Evolutionary conservation across 1,140 invertebrate genomes (phyloP), one percentile per base, ranked within the genome.

Genomic region (Cydia fagiglandana): DNA sequence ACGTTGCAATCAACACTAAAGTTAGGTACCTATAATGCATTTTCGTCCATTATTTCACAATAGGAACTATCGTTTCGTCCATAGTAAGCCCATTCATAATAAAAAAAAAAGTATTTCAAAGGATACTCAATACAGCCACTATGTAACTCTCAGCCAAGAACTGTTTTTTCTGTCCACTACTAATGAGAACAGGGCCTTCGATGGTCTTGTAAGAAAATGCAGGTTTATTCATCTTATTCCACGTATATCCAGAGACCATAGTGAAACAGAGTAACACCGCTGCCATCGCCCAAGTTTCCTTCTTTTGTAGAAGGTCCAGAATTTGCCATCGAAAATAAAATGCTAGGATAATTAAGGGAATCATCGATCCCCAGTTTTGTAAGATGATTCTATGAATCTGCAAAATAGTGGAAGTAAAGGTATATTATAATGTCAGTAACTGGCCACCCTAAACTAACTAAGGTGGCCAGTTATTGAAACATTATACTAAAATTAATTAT

Each of bases 121-220:
- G 95, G 95, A 96, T 97, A 99, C 98, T 98, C 74, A 99, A 94
- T 84, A 97, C 93, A 93, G 99, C 97, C 13, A 99, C 96, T 84
- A 99, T 99, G 88, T 99, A 99, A 28, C 98, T 99, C 94, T 99
- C 99, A 78, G 99, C 94, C 75, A 99, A 96, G 93, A 99, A 98
- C 93, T 99, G 98, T 13, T 97, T 98, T 91, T 99, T 97, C 3
- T 97, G 97, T 53, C 97, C 97, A 15, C 96, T 96, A 88, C 98
- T 97, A 76, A 98, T 97, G 82, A 98, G 98, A 76, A 98, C 95
- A 76, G 96, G 96, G 17, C 97, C 97, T 88, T 95, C 96, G 76
- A 96, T 95, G 12, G 95, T 96, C 84, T 96, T 96, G 86, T 98
- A 97, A 80, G 98, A 95, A 85, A 99, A 97, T n/a, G 98, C 98